A percentile compares a stretch with the other conserved stretches of the same genome.
phyloP scores from a whole-genome alignment of 2,888 invertebrate genomes.

The Abscondita cerata region DNA sequence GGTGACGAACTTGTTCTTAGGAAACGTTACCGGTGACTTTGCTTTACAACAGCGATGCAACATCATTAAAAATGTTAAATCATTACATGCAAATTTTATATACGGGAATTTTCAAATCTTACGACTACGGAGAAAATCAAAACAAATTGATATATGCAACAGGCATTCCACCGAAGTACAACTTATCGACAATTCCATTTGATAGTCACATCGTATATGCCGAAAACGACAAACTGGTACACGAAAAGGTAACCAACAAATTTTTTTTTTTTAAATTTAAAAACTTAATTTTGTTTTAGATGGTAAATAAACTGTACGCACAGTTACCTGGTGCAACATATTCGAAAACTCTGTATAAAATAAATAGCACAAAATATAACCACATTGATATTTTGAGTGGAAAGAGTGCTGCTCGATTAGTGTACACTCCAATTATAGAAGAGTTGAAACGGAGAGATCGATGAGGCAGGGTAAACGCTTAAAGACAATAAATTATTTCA shows the following conservation, averaged over 20 bases:
- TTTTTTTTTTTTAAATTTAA: no score
- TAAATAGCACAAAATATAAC: neutral
- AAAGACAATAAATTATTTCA: no score
- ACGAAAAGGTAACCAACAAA: no score
- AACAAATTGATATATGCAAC: neutral
- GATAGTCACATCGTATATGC: neutral
- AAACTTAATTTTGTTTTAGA: conserved; percentile 6
- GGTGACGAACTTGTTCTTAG: neutral
- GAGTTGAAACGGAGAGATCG: neutral
- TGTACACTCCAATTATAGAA: neutral
- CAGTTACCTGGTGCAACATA: neutral
- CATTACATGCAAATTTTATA: neutral
- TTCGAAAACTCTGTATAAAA: neutral
- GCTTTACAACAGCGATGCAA: neutral
- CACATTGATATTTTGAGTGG: neutral
- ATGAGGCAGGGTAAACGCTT: no score
- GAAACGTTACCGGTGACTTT: conserved; percentile 10
- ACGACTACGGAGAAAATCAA: neutral
- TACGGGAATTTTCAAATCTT: neutral
- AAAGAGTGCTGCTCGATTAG: neutral
- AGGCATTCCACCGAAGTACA: neutral
- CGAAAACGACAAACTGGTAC: neutral
- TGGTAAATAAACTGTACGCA: neutral
- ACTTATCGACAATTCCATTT: neutral
- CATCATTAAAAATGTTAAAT: neutral